These are phyloP conservation scores for Malthinus flaveolus DNA, from an alignment of 2,888 invertebrate genomes.

Conservation along the genomic window DNA sequence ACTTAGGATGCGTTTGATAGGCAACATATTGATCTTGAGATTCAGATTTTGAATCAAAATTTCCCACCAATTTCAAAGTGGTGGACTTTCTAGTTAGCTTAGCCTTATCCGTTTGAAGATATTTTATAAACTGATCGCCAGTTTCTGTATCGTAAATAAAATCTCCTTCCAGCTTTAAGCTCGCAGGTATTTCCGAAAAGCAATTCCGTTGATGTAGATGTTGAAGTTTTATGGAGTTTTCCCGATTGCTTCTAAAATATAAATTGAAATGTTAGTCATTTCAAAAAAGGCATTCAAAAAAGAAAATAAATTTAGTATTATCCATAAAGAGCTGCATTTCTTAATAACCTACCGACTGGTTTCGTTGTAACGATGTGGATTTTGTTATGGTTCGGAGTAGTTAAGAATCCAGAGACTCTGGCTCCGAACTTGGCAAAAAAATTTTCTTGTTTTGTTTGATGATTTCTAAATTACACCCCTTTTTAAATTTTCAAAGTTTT, in stretches of 20 bases:
- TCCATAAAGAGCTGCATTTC: too few species aligned
- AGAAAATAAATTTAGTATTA: too few species aligned
- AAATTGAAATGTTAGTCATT: too few species aligned
- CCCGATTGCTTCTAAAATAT: slow-evolving; percentile 26
- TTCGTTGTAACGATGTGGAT: too few species aligned
- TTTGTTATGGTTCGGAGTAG: too few species aligned
- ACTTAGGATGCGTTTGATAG: slow-evolving; percentile 53
- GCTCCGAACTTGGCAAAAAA: too few species aligned
- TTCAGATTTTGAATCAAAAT: slow-evolving; percentile 57
- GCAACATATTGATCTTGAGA: slow-evolving; percentile 57
- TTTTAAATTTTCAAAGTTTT: too few species aligned
- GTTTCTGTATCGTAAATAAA: slow-evolving; percentile 55
- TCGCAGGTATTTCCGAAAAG: slow-evolving; percentile 43
- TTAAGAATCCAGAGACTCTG: too few species aligned
- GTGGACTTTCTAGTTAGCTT: slow-evolving; percentile 53
- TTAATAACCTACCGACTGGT: too few species aligned
- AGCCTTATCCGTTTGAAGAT: slow-evolving; percentile 53
- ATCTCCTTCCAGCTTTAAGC: slow-evolving; percentile 58
- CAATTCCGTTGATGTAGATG: slow-evolving; percentile 46
- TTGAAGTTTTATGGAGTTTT: slow-evolving; percentile 45
- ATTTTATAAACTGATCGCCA: slow-evolving; percentile 55
- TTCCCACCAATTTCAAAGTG: slow-evolving; percentile 46
- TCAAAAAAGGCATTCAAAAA: too few species aligned
- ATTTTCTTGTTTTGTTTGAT: too few species aligned
- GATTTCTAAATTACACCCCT: too few species aligned